phyloP scores from a whole-genome alignment of 2,888 invertebrate genomes.

The Phalera bucephala region DNA sequence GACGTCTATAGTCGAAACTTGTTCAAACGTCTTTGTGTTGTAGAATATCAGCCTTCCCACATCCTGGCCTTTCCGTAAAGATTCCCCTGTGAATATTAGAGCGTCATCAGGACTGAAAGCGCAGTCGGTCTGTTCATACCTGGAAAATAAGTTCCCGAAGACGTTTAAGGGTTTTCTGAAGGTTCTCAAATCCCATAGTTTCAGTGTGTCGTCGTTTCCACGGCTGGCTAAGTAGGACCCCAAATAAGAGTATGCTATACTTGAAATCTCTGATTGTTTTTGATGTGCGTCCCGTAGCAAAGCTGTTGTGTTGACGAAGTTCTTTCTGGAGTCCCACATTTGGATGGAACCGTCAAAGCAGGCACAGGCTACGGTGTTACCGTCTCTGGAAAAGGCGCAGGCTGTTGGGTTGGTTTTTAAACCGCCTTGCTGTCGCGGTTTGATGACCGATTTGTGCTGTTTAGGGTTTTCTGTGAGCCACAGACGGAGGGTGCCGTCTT shows the following conservation, averaged over 20 bases:
- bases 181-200: conserved; percentile 95
- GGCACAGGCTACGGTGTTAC: conserved; percentile 93
- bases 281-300: conserved; percentile 91
- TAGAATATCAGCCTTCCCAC: conserved; percentile 90
- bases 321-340: conserved; percentile 97
- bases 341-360: conserved; percentile 98
- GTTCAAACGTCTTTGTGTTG: conserved; percentile 88
- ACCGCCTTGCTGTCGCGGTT: conserved; percentile 93
- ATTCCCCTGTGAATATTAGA: conserved; percentile 94
- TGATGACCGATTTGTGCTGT: conserved; percentile 92
- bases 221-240: conserved; percentile 90
- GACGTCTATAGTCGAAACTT: conserved; percentile 89
- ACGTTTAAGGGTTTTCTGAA: conserved; percentile 90
- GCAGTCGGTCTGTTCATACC: conserved; percentile 92
- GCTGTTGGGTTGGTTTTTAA: conserved; percentile 93
- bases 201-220: conserved; percentile 96
- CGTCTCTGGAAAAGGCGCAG: conserved; percentile 93
- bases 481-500: conserved; percentile 95
- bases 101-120: conserved; percentile 97
- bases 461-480: conserved; percentile 94
- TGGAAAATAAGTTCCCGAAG: conserved; percentile 88
- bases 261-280: conserved; percentile 90
- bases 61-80: conserved; percentile 85
- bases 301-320: conserved; percentile 93
- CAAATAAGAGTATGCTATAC: conserved; percentile 94